Evolutionary conservation across 2,888 invertebrate genomes (phyloP), one percentile per base, ranked within the genome.

Genomic region (Ferdinandea cuprea): DNA sequence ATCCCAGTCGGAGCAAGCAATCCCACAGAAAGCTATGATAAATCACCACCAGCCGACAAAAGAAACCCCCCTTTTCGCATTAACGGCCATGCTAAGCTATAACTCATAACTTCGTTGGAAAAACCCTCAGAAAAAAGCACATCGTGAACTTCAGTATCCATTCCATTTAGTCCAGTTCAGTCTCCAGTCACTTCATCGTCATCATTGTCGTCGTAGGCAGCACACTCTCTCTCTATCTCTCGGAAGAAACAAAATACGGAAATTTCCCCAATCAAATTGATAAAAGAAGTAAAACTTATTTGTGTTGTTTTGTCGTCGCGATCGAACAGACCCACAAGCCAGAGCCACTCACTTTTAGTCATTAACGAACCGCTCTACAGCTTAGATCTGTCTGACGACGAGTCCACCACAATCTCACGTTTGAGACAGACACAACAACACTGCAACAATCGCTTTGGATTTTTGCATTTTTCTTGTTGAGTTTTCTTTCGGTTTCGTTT

Each of bases 71-170:
- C n/a, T n/a, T n/a, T n/a, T n/a, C n/a, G n/a, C n/a, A n/a, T n/a
- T n/a, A n/a, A n/a, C n/a, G n/a, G n/a, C n/a, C 5, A 13, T 3
- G 25, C 17, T 13, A 15, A 15, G 30, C 19, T 11, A 25, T 54
- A 21, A 19, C 54, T n/a, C 3, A 32, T 71, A 56, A 56, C 69
- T 63, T 8, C 13, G 28, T n/a, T 56, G 80, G 76, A 15, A 80
- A 80, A 76, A 59, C 69, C 80, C 58, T 32, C 68, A n/a, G 30
- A 48, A 73, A 58, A 81, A 76, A 81, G 81, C 81, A 59, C 63
- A 25, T 19, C 25, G 28, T 48, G 13, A 56, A 80, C 13, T 28
- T 28, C 17, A 17, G 9, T 52, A 40, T 40, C 44, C 50, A 76
- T 52, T 65, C 52, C 63, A 69, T 58, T 44, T 58, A 66, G 13